phyloP scores from a whole-genome alignment of 2,797 vertebrate genomes.

The Iguana delicatissima region DNA sequence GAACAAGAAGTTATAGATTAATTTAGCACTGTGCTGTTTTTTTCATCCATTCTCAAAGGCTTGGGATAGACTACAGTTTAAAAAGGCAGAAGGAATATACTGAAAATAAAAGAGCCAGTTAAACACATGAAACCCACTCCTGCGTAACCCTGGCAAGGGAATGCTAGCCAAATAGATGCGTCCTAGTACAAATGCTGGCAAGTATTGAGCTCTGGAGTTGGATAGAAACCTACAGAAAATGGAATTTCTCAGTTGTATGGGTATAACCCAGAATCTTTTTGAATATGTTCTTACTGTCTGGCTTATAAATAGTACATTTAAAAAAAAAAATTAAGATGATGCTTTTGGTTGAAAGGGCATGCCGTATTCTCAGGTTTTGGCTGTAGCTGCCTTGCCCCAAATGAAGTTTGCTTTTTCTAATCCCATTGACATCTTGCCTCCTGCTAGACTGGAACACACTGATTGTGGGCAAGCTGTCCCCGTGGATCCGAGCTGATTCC shows the following conservation, averaged over 20 bases:
- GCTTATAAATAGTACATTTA: neutral
- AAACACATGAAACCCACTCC: neutral
- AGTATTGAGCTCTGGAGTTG: neutral
- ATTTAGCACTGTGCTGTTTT: neutral
- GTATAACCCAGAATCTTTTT: too few species aligned
- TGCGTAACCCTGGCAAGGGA: neutral
- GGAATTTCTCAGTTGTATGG: neutral
- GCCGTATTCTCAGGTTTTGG: neutral
- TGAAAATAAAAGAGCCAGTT: neutral
- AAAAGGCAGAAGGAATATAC: neutral
- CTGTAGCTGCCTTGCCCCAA: too few species aligned
- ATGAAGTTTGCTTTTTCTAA: neutral
- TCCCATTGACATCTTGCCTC: neutral
- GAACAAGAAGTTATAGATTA: too few species aligned
- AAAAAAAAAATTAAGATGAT: neutral
- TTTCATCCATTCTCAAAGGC: neutral
- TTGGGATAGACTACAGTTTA: neutral
- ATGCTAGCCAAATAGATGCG: neutral
- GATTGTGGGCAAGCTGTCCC: conserved; percentile 93
- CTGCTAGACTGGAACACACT: conserved; percentile 92
- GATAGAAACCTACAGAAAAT: neutral
- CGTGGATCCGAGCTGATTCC: conserved; percentile 91
- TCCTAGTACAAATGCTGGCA: neutral
- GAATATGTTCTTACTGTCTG: neutral
- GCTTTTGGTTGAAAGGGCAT: neutral